These are phyloP conservation scores for Climacteris rufus DNA, from an alignment of 2,113 vertebrate species.

Conservation along the genomic window DNA sequence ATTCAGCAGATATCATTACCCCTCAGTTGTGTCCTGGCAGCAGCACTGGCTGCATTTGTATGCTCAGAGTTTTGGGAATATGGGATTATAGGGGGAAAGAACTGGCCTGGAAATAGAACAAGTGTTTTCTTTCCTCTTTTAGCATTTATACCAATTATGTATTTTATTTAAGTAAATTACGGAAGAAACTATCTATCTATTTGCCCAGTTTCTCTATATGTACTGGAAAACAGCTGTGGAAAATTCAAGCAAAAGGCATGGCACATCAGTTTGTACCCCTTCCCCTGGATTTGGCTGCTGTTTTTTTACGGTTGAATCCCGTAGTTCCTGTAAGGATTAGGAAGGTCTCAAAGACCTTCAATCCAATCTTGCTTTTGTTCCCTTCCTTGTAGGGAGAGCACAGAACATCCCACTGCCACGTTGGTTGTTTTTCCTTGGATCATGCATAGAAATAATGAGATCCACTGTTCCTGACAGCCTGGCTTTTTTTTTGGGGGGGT, in stretches of 20 bases:
- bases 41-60: not conserved
- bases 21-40: not conserved
- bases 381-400: not conserved
- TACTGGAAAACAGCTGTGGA: not conserved
- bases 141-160: not conserved
- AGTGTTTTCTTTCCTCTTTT: not conserved
- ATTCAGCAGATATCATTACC: not conserved
- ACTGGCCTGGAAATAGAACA: not conserved
- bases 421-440: not conserved
- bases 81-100: not conserved
- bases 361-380: not conserved
- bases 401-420: not conserved
- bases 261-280: not conserved
- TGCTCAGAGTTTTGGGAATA: not conserved
- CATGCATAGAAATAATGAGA: not conserved
- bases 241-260: not conserved
- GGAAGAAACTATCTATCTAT: not conserved
- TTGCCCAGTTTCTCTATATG: not conserved
- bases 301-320: not conserved
- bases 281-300: not conserved
- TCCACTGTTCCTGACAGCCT: not conserved
- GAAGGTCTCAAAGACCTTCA: rapidly evolving
- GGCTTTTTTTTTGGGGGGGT: rapidly evolving
- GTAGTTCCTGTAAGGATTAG: not conserved
- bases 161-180: not conserved